Percentiles rank a stretch among this genome's conserved stretches.
These are phyloP conservation scores for Labia minor DNA, from an alignment of 2,888 invertebrate species.

Conservation along the genomic window DNA sequence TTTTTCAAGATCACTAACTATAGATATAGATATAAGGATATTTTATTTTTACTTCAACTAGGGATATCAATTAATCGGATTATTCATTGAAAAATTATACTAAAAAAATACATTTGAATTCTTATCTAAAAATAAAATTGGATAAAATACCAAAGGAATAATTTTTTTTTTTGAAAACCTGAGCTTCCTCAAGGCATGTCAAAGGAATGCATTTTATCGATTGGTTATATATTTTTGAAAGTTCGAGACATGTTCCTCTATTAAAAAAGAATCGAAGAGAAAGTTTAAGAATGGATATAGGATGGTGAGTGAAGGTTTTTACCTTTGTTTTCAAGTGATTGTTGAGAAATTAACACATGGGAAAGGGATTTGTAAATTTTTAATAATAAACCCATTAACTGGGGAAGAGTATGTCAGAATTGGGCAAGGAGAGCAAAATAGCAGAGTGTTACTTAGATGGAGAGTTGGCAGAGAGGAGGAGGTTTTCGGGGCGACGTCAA, in stretches of 20 bases:
- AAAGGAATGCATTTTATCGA: constrained; percentile 13
- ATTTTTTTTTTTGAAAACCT: constrained; percentile 1
- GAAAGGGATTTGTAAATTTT: not conserved
- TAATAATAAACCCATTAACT: not conserved
- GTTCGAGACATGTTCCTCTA: constrained; percentile 8
- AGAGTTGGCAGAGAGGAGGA: not conserved
- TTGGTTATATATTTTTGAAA: constrained; percentile 13
- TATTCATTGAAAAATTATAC: not conserved
- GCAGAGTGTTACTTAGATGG: not conserved
- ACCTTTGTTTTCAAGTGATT: not conserved
- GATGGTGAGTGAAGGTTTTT: not conserved
- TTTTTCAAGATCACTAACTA: no score
- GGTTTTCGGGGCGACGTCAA: not conserved
- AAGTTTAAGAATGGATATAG: not conserved
- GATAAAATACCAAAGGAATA: not conserved
- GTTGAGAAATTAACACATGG: constrained; percentile 1
- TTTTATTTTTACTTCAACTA: no score
- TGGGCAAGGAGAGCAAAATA: not conserved
- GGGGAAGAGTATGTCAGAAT: not conserved
- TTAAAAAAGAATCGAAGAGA: not conserved
- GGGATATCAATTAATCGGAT: not conserved
- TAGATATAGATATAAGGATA: not conserved
- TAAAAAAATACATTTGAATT: no score
- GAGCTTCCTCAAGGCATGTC: not conserved
- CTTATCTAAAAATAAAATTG: not conserved